Evolutionary conservation across 2,888 invertebrate species (phyloP).

Genomic region (Netelia fuscicornis): DNA sequence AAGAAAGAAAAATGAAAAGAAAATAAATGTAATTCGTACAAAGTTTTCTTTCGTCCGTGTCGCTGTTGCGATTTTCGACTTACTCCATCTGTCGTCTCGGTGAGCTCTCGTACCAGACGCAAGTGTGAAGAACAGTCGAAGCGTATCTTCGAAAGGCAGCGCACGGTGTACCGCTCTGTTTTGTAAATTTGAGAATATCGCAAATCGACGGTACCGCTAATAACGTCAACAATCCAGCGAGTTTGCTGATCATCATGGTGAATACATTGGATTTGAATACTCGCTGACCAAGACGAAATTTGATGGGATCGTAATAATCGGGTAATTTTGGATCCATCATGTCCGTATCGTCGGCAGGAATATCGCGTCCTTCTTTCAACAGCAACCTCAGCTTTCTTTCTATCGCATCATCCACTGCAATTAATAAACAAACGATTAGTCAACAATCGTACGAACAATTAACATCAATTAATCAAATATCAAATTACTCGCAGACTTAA

Average conservation of each 20-base stretch:
- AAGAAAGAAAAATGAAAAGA: background rate
- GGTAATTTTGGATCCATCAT: slow-evolving; percentile 86
- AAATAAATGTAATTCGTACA: background rate
- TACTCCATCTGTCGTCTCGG: slow-evolving; percentile 79
- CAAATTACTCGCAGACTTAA: background rate
- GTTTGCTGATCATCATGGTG: slow-evolving; percentile 89
- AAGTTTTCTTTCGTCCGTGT: background rate
- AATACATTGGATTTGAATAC: slow-evolving; percentile 91
- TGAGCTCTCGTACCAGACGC: slow-evolving; percentile 92
- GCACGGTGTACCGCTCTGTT: slow-evolving; percentile 88
- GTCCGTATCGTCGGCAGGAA: slow-evolving; percentile 74
- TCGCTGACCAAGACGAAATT: slow-evolving; percentile 89
- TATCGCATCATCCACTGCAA: slow-evolving; percentile 69
- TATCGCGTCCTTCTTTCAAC: slow-evolving; percentile 76
- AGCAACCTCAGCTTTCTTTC: slow-evolving; percentile 76
- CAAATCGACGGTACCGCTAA: slow-evolving; percentile 91
- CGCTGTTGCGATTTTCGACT: slow-evolving; percentile 65
- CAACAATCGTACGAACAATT: background rate
- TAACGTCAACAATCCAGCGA: slow-evolving; percentile 91
- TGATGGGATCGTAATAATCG: slow-evolving; percentile 88
- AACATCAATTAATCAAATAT: background rate
- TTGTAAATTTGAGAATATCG: slow-evolving; percentile 89
- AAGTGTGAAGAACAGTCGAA: slow-evolving; percentile 91
- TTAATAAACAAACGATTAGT: background rate
- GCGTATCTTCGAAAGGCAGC: slow-evolving; percentile 92